Evolutionary conservation across 2,888 invertebrate genomes (phyloP), one percentile per base, ranked within the genome.

Genomic region (Lithophane leautieri): DNA sequence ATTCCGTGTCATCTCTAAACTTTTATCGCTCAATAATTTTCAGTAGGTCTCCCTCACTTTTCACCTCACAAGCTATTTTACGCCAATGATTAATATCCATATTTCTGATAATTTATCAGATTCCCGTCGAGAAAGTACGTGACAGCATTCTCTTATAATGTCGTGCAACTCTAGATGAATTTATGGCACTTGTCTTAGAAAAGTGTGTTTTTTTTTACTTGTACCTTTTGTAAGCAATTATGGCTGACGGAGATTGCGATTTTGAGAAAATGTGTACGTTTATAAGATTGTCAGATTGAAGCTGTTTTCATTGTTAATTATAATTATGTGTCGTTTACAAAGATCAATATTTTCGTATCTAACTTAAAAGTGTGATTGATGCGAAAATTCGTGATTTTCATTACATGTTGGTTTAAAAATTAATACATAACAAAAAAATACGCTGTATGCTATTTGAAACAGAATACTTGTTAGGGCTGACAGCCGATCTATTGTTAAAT

Each of bases 31-130:
- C 56, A 69, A 76, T 81, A 68, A 52, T 72, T 76, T 68, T 58
- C 70, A 66, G 62, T 62, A 62, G 14, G 66, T 73, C 22, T 60
- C 22, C 7, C 25, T 60, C 83, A 63, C 34, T 82, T 80, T 73
- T 60, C 42, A 84, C 62, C 66, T 75, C n/a, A 25, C 47, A 40
- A 67, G 69, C 69, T 70, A n/a, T 61, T 80, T 81, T 71, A 40
- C 42, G 28, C 19, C 65, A 72, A 66, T 85, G 85, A 86, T 81
- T 86, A 79, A 84, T 75, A 77, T 78, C 61, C 63, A 73, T 67
- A 67, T 56, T 78, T 71, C 47, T 73, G 40, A 78, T 71, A 77
- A 76, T 84, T 58, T 79, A 81, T 81, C 83, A 68, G 73, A 71
- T 76, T 62, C 44, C 19, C 12, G 61, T 71, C 61, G 63, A 58